These are phyloP conservation scores for Ommatoiulus sabulosus DNA, from an alignment of 2,888 invertebrate genomes.

Conservation along the genomic window DNA sequence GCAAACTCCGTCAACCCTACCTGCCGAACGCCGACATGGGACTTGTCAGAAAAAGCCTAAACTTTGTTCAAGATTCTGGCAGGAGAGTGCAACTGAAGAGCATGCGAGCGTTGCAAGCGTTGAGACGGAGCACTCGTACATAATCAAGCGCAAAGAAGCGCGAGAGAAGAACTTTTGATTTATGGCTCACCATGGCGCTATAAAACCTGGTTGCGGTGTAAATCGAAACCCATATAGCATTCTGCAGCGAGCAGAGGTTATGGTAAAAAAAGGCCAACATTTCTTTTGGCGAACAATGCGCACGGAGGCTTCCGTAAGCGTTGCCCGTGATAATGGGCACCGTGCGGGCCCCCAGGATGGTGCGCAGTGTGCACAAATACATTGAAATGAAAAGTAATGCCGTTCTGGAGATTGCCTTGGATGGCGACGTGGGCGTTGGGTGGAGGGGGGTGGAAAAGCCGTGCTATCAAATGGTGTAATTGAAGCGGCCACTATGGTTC, in stretches of 20 bases:
- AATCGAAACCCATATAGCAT: slow-evolving; percentile 54
- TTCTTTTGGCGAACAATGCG: neutral
- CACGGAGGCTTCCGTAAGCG: neutral
- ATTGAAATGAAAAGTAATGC: neutral
- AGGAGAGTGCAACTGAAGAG: too few species aligned
- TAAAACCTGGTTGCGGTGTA: slow-evolving; percentile 58
- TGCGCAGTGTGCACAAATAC: slow-evolving; percentile 23
- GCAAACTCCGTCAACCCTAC: neutral
- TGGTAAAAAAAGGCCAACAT: neutral
- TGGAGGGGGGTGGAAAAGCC: neutral
- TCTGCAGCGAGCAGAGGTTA: slow-evolving; percentile 9
- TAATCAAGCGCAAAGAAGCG: slow-evolving; percentile 17
- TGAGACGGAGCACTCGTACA: slow-evolving; percentile 29
- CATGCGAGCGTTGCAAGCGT: neutral
- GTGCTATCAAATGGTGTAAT: neutral
- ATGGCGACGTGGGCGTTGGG: neutral
- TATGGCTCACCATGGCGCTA: slow-evolving; percentile 57
- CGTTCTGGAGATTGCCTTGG: neutral
- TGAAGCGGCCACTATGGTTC: slow-evolving; percentile 14
- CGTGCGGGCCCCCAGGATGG: neutral
- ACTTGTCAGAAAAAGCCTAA: too few species aligned
- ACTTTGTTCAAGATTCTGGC: too few species aligned
- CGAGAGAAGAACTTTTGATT: slow-evolving; percentile 54
- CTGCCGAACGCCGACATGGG: too few species aligned
- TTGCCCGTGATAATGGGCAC: neutral